These are phyloP conservation scores for Cheilosia scutellata DNA, from an alignment of 2,888 invertebrate species.

Conservation along the genomic window DNA sequence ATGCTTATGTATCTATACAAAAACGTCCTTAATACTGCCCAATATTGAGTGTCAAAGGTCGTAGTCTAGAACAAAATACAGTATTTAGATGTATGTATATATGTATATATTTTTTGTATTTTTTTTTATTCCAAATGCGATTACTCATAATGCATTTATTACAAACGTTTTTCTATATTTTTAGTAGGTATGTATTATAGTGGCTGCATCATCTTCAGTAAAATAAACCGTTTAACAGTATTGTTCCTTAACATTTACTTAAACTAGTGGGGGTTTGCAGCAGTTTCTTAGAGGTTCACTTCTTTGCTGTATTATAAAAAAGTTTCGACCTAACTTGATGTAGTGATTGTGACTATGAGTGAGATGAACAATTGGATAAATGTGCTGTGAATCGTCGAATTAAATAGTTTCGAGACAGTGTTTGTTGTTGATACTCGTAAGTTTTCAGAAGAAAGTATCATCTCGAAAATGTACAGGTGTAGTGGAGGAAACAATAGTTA, in stretches of 20 bases:
- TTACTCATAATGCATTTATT: slow-evolving; percentile 42
- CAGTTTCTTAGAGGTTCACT: slow-evolving; percentile 11
- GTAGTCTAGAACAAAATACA: neutral
- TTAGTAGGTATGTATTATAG: slow-evolving; percentile 46
- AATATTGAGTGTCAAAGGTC: no score
- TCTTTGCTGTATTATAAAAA: slow-evolving; percentile 8
- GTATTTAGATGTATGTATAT: neutral
- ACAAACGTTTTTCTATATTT: slow-evolving; percentile 52
- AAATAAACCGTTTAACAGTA: slow-evolving; percentile 42
- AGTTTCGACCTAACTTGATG: slow-evolving; percentile 12
- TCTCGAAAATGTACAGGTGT: slow-evolving; percentile 3
- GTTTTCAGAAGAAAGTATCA: neutral
- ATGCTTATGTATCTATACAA: no score
- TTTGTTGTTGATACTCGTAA: neutral
- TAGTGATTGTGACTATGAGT: slow-evolving; percentile 8
- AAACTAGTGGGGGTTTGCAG: slow-evolving; percentile 25
- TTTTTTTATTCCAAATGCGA: slow-evolving; percentile 62
- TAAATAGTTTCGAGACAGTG: slow-evolving; percentile 25
- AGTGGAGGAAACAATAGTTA: slow-evolving; percentile 28
- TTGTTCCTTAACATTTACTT: slow-evolving; percentile 43
- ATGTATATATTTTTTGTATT: slow-evolving; percentile 43
- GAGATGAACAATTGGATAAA: neutral
- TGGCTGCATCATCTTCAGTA: slow-evolving; percentile 31
- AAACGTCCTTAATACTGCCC: no score
- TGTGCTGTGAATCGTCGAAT: neutral